Percentiles rank a stretch among this genome's conserved stretches.
Conservation (phyloP, 2,888 invertebrate species). For the Dilophus febrilis region DNA sequence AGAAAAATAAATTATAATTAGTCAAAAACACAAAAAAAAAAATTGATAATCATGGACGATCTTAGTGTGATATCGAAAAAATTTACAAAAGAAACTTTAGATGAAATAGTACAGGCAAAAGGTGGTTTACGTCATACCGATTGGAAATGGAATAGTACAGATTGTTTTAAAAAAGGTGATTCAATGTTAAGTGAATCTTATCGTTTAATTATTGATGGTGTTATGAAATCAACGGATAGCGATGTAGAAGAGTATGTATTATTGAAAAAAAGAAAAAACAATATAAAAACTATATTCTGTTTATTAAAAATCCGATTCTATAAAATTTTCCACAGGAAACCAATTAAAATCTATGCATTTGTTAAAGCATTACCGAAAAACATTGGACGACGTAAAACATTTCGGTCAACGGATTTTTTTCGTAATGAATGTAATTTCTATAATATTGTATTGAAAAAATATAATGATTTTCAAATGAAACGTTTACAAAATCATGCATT, state of each 20-base stretch:
- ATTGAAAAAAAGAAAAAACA: too few relatives aligned
- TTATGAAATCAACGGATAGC: slow-evolving; percentile 17
- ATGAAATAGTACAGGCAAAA: slow-evolving; percentile 25
- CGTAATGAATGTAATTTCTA: slow-evolving; percentile 54
- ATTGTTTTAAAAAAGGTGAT: slow-evolving; percentile 42
- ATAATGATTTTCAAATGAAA: slow-evolving; percentile 8
- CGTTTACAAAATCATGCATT: slow-evolving; percentile 33
- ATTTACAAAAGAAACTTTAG: slow-evolving; percentile 29
- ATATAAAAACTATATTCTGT: too few relatives aligned
- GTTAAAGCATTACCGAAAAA: slow-evolving; percentile 51
- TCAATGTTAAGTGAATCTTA: slow-evolving; percentile 49
- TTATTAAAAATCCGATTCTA: too few relatives aligned
- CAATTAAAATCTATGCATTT: slow-evolving; percentile 35
- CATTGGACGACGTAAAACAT: slow-evolving; percentile 42
- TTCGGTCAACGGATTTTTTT: slow-evolving; percentile 47
- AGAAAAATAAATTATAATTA: too few relatives aligned
- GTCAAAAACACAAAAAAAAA: too few relatives aligned
- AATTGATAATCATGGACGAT: too few relatives aligned
- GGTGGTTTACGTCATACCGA: slow-evolving; percentile 25
- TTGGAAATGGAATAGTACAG: slow-evolving; percentile 25
- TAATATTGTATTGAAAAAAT: slow-evolving; percentile 24
- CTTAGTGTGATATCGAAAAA: slow-evolving; percentile 23
- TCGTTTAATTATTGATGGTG: slow-evolving; percentile 36
- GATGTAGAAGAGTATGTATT: too few relatives aligned
- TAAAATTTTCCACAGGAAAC: slow-evolving; percentile 11